phyloP scores from a whole-genome alignment of 1,140 invertebrate species.

The Drosophila ogumai region DNA sequence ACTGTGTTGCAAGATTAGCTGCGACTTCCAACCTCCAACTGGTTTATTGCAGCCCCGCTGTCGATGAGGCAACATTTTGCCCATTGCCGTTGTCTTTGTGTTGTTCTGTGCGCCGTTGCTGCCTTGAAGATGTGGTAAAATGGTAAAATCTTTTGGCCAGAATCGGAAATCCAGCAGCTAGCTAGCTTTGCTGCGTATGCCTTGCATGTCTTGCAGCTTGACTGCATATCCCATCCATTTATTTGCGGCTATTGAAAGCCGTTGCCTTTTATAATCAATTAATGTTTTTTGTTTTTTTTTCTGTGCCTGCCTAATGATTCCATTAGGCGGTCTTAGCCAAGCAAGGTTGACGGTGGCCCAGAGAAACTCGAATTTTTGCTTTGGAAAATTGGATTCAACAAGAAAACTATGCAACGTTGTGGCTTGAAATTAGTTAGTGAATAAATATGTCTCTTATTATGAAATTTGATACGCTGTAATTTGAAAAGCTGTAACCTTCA shows the following conservation, averaged over 20 bases:
- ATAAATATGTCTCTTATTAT: no score
- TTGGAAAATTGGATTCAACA: neutral
- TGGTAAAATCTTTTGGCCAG: slow-evolving; percentile 78
- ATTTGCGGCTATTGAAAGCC: slow-evolving; percentile 59
- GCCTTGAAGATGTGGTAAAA: slow-evolving; percentile 71
- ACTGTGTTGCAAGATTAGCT: slow-evolving; percentile 84
- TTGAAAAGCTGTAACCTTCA: neutral
- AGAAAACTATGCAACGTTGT: neutral
- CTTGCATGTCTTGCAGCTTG: slow-evolving; percentile 77
- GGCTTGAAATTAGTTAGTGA: neutral
- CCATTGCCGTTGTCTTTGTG: slow-evolving; percentile 28
- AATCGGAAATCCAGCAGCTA: slow-evolving; percentile 70
- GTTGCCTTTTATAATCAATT: slow-evolving; percentile 73
- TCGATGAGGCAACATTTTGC: slow-evolving; percentile 72
- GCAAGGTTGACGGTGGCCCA: slow-evolving; percentile 36
- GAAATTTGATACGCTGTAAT: no score
- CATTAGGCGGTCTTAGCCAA: slow-evolving; percentile 16
- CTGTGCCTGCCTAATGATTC: slow-evolving; percentile 5
- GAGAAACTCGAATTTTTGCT: slow-evolving; percentile 18
- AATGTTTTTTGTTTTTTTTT: slow-evolving; percentile 44
- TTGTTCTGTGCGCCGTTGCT: slow-evolving; percentile 14
- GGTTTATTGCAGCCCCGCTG: slow-evolving; percentile 78
- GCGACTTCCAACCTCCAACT: slow-evolving; percentile 62
- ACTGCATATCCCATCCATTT: slow-evolving; percentile 70
- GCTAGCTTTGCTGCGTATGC: slow-evolving; percentile 17